Percentiles rank a stretch among this genome's conserved stretches.
These are phyloP conservation scores for Drosophila demipolita DNA, from an alignment of 2,888 invertebrate genomes.

Conservation along the genomic window DNA sequence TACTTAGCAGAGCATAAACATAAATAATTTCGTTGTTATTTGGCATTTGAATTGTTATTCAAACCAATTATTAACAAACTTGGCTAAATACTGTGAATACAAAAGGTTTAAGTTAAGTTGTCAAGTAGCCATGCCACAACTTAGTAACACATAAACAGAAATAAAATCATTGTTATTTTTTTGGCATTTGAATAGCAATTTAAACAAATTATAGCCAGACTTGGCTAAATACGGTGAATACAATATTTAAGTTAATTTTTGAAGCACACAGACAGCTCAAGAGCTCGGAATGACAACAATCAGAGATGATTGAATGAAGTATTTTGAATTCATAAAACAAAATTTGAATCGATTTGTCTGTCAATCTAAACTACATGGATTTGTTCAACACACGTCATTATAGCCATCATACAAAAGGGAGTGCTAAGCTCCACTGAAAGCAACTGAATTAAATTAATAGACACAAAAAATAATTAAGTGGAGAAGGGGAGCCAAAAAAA, in stretches of 20 bases:
- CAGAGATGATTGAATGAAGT: slow-evolving; percentile 33
- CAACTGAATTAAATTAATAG: slow-evolving; percentile 38
- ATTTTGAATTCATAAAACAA: slow-evolving; percentile 15
- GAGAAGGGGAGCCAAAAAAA: slow-evolving; percentile 43
- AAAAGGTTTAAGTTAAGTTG: slow-evolving; percentile 44
- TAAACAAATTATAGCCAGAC: slow-evolving; percentile 22
- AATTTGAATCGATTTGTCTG: slow-evolving; percentile 48
- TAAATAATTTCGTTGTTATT: slow-evolving; percentile 11
- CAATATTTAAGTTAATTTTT: slow-evolving; percentile 50
- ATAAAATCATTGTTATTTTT: slow-evolving; percentile 19
- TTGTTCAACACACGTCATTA: slow-evolving; percentile 38
- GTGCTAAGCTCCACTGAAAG: slow-evolving; percentile 20
- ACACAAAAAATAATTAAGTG: slow-evolving; percentile 44
- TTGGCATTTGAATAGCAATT: slow-evolving; percentile 28
- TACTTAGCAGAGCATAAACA: slow-evolving; percentile 21
- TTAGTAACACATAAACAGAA: slow-evolving; percentile 22
- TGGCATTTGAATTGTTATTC: slow-evolving; percentile 25
- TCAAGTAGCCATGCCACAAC: slow-evolving; percentile 12
- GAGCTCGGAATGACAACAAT: slow-evolving; percentile 16
- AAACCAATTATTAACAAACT: slow-evolving; percentile 23
- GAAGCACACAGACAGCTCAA: slow-evolving; percentile 21
- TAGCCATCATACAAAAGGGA: slow-evolving; percentile 27
- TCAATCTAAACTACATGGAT: slow-evolving; percentile 63
- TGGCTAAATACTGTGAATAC: slow-evolving; percentile 24
- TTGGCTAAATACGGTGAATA: slow-evolving; percentile 25